phyloP scores from a whole-genome alignment of 2,113 vertebrate genomes.

The Nothobranchius kuhntae region DNA sequence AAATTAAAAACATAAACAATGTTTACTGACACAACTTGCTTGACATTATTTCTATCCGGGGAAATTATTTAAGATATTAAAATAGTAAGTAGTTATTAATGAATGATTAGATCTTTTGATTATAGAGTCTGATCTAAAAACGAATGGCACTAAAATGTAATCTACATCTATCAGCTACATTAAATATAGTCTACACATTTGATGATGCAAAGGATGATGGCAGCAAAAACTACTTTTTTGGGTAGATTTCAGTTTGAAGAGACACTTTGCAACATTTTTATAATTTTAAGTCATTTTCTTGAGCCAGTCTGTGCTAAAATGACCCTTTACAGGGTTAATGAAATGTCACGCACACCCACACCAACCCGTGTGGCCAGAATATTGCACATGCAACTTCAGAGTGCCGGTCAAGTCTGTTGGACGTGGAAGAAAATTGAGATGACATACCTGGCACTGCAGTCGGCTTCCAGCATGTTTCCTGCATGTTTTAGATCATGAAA shows the following conservation, averaged over 20 bases:
- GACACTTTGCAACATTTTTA: neutral
- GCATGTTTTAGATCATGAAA: no score
- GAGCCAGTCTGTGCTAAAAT: no score
- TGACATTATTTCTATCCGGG: neutral
- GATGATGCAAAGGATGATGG: conserved; percentile 20
- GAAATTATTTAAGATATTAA: conserved; percentile 5
- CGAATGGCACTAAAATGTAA: conserved; percentile 27
- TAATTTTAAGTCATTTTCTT: neutral
- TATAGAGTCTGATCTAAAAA: neutral
- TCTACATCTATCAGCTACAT: conserved; percentile 13
- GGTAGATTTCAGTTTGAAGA: conserved; percentile 12
- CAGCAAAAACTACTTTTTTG: neutral
- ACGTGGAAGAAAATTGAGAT: no score
- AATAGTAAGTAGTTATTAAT: neutral
- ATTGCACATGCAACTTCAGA: no score
- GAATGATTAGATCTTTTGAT: conserved; percentile 2
- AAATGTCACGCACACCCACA: no score
- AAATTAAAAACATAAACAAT: conserved; percentile 23
- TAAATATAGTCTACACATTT: conserved; percentile 12
- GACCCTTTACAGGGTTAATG: no score
- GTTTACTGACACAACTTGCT: conserved; percentile 10
- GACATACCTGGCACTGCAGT: no score
- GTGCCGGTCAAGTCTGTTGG: no score
- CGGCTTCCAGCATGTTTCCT: no score
- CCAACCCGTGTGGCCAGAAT: no score